phyloP scores from a whole-genome alignment of 2,888 invertebrate species.

The Meandrusa payeni region DNA sequence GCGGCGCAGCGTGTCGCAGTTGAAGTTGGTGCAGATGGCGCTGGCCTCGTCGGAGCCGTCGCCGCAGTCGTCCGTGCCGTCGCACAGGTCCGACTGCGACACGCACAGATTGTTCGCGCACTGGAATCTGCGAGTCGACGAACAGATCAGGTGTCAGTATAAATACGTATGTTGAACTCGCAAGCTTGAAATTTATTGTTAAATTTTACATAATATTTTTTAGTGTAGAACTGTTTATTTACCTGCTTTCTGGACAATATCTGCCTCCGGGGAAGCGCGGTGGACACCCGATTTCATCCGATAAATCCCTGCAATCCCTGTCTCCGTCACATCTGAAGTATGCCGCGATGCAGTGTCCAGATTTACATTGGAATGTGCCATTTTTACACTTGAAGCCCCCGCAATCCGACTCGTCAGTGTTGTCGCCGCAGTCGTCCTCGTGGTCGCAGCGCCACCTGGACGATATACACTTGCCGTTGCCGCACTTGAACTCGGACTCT shows the following conservation, averaged over 20 bases:
- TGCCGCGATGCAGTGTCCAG: conserved; percentile 95
- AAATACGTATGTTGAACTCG: too few species aligned
- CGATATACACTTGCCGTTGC: conserved; percentile 94
- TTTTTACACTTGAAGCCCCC: conserved; percentile 92
- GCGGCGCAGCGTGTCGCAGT: conserved; percentile 89
- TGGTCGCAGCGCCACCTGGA: conserved; percentile 97
- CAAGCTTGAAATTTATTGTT: too few species aligned
- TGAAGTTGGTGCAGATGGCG: conserved; percentile 90
- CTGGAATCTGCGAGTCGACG: conserved; percentile 87
- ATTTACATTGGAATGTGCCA: conserved; percentile 94
- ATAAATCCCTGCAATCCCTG: conserved; percentile 93
- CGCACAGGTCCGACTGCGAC: conserved; percentile 93
- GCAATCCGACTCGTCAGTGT: conserved; percentile 93
- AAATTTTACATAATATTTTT: too few species aligned
- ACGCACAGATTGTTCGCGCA: conserved; percentile 96
- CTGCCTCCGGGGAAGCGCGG: conserved; percentile 93
- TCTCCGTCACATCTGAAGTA: conserved; percentile 95
- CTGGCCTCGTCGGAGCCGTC: conserved; percentile 94
- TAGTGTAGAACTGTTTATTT: too few species aligned
- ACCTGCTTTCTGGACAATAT: conserved; percentile 91
- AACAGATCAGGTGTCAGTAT: too few species aligned
- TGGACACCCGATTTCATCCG: conserved; percentile 94
- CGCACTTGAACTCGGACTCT: conserved; percentile 94
- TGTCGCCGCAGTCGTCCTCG: conserved; percentile 98
- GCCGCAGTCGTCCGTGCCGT: conserved; percentile 96